Evolutionary conservation across 1,140 invertebrate species (phyloP), one percentile per base, ranked within the genome.

Genomic region (Drosophila busckii): DNA sequence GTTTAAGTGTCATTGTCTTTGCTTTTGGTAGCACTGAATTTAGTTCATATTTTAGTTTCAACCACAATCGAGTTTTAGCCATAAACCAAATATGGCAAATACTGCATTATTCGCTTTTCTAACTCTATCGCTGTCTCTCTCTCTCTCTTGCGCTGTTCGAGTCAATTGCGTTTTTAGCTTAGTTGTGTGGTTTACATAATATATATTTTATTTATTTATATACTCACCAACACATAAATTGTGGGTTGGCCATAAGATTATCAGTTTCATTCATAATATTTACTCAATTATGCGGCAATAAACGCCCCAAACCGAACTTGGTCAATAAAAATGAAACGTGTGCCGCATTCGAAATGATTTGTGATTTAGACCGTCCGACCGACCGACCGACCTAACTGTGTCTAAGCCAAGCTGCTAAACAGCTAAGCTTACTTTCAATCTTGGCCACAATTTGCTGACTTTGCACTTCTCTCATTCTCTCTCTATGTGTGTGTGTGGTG

Each of bases 281-380:
- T 66, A 66, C 63, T 66, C 63, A 66, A 66, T 66, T 66, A 66
- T 66, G 63, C 63, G 63, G 48, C 58, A 66, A 66, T 66, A 66
- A 66, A 66, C 63, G 63, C 63, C 58, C 32, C 58, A n/a, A n/a
- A n/a, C 63, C 45, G 49, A 66, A 66, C 58, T 62, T 66, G 35
- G 58, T 66, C 63, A 66, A 66, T 62, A 66, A 66, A 66, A 66
- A 66, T 66, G 63, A 62, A 62, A 66, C 63, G 63, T 66, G 63
- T 62, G 32, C 26, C 42, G 63, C 63, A 66, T 66, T 9, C 31
- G 38, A 61, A 66, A 66, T 66, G n/a, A n/a, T n/a, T n/a, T n/a
- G n/a, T n/a, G n/a, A n/a, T n/a, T n/a, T n/a, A n/a, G n/a, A n/a
- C n/a, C 8, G n/a, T 7, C 16, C 15, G 8, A n/a, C n/a, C n/a